These are phyloP conservation scores for Meandrusa payeni DNA, from an alignment of 2,888 invertebrate species.

Conservation along the genomic window DNA sequence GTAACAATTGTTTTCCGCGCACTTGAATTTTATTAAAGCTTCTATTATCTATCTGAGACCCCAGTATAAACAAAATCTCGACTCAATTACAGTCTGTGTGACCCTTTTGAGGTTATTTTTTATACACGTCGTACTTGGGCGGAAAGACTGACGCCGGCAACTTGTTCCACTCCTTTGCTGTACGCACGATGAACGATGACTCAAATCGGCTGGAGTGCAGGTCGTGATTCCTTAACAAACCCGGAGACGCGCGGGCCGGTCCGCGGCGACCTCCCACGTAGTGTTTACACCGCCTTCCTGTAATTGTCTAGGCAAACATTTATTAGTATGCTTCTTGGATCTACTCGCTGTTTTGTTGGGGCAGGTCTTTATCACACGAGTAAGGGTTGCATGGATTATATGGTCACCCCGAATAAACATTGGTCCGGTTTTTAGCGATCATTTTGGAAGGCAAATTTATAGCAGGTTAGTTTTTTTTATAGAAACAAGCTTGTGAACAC, in stretches of 20 bases:
- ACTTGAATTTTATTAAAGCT: constrained; percentile 41
- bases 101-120: constrained; percentile 55
- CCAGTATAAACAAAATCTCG: constrained; percentile 54
- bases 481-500: too few relatives aligned
- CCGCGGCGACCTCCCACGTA: constrained; percentile 59
- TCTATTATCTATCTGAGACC: constrained; percentile 44
- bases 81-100: constrained; percentile 60
- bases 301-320: constrained; percentile 72
- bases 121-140: constrained; percentile 47
- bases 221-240: constrained; percentile 46
- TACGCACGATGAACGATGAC: too few relatives aligned
- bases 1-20: constrained; percentile 31
- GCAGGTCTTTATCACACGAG: constrained; percentile 33
- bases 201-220: too few relatives aligned
- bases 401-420: constrained; percentile 30
- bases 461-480: too few relatives aligned
- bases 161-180: too few relatives aligned
- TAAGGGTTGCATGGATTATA: constrained; percentile 31
- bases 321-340: constrained; percentile 45
- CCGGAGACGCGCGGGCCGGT: constrained; percentile 27
- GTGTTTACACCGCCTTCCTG: constrained; percentile 59
- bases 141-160: too few relatives aligned
- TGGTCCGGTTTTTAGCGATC: not conserved
- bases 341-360: constrained; percentile 37
- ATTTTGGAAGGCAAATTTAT: not conserved